Evolutionary conservation across 1,140 invertebrate species (phyloP).

Genomic region (Hycleus cichorii): DNA sequence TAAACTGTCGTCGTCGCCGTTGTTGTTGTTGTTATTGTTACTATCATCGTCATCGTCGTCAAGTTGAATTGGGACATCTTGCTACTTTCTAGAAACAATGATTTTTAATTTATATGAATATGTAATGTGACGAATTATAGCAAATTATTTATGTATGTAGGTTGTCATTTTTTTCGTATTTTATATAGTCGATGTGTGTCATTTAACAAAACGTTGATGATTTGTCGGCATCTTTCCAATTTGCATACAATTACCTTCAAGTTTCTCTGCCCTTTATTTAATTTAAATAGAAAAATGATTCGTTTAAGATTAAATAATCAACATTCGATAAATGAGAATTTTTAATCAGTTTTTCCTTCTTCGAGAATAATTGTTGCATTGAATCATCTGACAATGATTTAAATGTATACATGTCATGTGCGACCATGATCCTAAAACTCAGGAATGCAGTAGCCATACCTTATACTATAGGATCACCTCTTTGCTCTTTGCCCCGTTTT

Average conservation of each 20-base stretch:
- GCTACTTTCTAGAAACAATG: conserved; percentile 18
- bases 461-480: background rate
- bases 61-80: conserved; percentile 15
- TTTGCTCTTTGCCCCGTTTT: background rate
- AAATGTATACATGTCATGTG: conserved; percentile 1
- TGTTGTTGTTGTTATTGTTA: too few relatives aligned
- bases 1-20: background rate
- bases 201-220: conserved; percentile 4
- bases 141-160: conserved; percentile 13
- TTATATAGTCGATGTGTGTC: background rate
- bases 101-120: conserved; percentile 15
- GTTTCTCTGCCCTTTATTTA: too few relatives aligned
- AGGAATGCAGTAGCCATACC: conserved; percentile 8
- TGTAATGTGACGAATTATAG: conserved; percentile 3
- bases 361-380: background rate
- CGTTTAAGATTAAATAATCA: too few relatives aligned
- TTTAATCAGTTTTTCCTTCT: too few relatives aligned
- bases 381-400: background rate
- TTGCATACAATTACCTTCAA: conserved; percentile 5
- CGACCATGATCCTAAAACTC: conserved; percentile 11
- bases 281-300: too few relatives aligned
- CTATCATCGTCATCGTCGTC: conserved; percentile 1
- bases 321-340: too few relatives aligned
- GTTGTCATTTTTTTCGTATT: conserved; percentile 3
- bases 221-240: conserved; percentile 7